Conservation (phyloP, 2,113 vertebrate species). For the zebrafish (Danio rerio) region DNA sequence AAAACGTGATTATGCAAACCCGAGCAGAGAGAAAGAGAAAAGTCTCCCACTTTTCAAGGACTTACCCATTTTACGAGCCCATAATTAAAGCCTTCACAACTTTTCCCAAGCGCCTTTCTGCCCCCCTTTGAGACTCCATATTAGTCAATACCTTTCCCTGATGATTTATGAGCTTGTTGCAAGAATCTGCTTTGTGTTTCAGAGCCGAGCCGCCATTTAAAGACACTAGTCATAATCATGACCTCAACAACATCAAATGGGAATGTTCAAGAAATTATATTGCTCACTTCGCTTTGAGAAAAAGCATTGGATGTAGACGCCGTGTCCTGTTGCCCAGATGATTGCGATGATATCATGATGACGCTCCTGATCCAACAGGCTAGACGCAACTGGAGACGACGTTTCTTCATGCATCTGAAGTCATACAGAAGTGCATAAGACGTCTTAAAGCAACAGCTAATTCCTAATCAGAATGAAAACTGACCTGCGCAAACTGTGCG, state of each 20-base stretch:
- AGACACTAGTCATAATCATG: conserved; percentile 40
- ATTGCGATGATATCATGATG: conserved; percentile 28
- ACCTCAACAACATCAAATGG: conserved; percentile 42
- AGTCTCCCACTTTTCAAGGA: conserved; percentile 39
- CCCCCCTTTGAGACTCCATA: conserved; percentile 39
- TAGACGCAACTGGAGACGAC: conserved; percentile 19
- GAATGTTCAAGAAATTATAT: conserved; percentile 24
- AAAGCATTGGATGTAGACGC: conserved; percentile 1
- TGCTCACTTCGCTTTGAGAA: conserved; percentile 26
- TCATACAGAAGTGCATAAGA: conserved; percentile 6
- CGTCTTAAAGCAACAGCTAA: conserved; percentile 36
- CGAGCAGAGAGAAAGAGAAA: neutral
- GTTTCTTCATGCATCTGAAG: conserved; percentile 3
- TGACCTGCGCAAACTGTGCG: neutral
- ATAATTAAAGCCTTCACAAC: conserved; percentile 54
- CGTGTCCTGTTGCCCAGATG: neutral
- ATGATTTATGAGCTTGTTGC: conserved; percentile 58
- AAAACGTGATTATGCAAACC: too few relatives aligned
- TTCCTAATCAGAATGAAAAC: conserved; percentile 29
- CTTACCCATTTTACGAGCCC: conserved; percentile 58
- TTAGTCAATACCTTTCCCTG: conserved; percentile 48
- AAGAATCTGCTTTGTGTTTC: conserved; percentile 56
- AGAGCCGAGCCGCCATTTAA: conserved; percentile 44
- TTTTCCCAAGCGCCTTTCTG: conserved; percentile 50
- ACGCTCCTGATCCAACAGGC: conserved; percentile 1